These are phyloP conservation scores for Siniperca undulata DNA, from an alignment of 2,797 vertebrate genomes.

Conservation along the genomic window DNA sequence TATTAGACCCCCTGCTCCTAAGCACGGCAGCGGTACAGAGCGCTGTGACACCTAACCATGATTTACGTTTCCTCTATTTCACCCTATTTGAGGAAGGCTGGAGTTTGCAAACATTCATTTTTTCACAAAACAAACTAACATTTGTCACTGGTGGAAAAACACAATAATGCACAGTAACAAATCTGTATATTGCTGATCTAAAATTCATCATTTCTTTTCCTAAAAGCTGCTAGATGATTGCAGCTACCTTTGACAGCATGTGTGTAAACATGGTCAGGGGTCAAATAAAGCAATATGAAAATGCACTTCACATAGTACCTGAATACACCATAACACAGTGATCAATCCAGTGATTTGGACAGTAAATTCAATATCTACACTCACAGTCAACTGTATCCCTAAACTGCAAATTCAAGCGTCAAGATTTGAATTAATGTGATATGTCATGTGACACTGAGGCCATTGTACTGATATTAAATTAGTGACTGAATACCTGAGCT, in stretches of 20 bases:
- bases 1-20: constrained; percentile 17
- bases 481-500: constrained; percentile 59
- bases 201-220: constrained; percentile 11
- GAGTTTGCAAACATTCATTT: constrained; percentile 56
- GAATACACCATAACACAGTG: neutral
- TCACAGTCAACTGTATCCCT: constrained; percentile 42
- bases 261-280: constrained; percentile 28
- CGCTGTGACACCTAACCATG: constrained; percentile 26
- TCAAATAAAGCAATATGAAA: constrained; percentile 22
- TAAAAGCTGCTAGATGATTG: neutral
- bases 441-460: constrained; percentile 51
- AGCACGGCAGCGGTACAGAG: constrained; percentile 19
- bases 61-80: constrained; percentile 48
- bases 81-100: constrained; percentile 50
- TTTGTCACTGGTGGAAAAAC: constrained; percentile 37
- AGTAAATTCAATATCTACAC: constrained; percentile 39
- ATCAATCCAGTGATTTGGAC: constrained; percentile 5
- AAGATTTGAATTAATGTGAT: constrained; percentile 59
- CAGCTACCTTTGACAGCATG: neutral
- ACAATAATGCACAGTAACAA: neutral
- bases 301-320: neutral
- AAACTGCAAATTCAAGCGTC: constrained; percentile 49
- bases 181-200: constrained; percentile 8
- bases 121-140: constrained; percentile 51
- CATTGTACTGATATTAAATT: constrained; percentile 63